Evolutionary conservation across 2,113 vertebrate species (phyloP), one percentile per base, ranked within the genome.

Genomic region (Centropus bengalensis): DNA sequence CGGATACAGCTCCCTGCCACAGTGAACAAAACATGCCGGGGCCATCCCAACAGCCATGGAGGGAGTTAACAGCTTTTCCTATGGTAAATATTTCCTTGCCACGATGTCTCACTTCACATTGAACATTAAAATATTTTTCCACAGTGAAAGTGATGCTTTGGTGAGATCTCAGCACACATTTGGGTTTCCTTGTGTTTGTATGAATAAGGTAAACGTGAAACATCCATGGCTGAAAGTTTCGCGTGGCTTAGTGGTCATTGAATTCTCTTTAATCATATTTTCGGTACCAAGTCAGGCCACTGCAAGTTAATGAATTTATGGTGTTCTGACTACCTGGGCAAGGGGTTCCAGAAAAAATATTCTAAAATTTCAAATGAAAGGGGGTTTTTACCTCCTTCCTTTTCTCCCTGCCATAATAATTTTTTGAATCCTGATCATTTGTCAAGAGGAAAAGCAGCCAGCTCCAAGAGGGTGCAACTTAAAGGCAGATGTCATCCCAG

Each of bases 401-500:
- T 36, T 94, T 69, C 76, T 89, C 32, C 28, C 52, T 83, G 67
- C 80, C 88, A 86, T 45, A 33, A 19, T 73, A n/a, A 13, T 85
- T 93, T 94, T 91, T 82, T 54, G 82, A 56, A 93, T 38, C 30
- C 86, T 66, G 64, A 90, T 82, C 70, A 77, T 85, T 76, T 66
- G 27, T 83, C 76, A 52, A 51, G 32, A 94, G 47, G 77, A 93
- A 92, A 95, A 45, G 91, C 93, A 94, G 90, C 78, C 82, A 91
- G 88, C 36, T 88, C 80, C 74, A 55, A 52, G 58, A 92, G 49
- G 20, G 56, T 67, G 73, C 80, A 8, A 12, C 81, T 95, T 79
- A 88, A 92, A 95, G 95, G 92, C 92, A 94, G 94, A 84, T 93
- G 88, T 91, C 86, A 82, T 42, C 74, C 86, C 95, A 97, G 95